Base-by-base conservation (phyloP, 2,113 vertebrate genomes). In the Fregata magnificens region DNA sequence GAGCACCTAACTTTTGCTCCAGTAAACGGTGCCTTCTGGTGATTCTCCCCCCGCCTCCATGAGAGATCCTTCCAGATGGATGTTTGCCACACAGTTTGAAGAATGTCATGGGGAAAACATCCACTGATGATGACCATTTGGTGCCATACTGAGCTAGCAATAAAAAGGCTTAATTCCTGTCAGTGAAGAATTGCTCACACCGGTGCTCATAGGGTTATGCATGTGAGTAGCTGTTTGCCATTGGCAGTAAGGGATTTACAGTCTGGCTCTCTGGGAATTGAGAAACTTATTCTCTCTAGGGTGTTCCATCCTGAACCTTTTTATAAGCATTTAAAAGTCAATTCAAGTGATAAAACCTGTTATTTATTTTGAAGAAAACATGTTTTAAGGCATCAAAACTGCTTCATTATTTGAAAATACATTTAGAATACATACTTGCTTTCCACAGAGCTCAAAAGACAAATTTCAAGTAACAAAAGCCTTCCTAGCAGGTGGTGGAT, bases 381-480 rank as follows among this genome's bases (percentile, higher is more conserved):
- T 88, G 73, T 94, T 96, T 97, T 97, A 95, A 95, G 58, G 58
- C 77, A 91, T 95, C 86, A 97, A 69, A 94, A 95, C 56, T 9
- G 28, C 77, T 94, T 91, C 70, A 94, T 95, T 97, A 95, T 97
- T 95, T 97, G 94, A 85, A 96, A 96, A 95, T 95, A 69, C 44
- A 50, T 95, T 97, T 94, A 87, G 77, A 92, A 87, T 84, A 76
- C 17, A n/a, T 65, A 56, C 61, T 87, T 76, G 42, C 61, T 91
- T 95, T 91, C 70, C 81, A 87, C 47, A 80, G 80, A 95, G 58
- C 62, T 91, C n/a, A 50, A 76, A 96, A 95, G 83, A 96, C 73
- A 95, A 95, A 93, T 95, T 94, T 89, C 66, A 91, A 95, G 91
- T 76, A 95, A 95, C 94, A 97, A 96, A 97, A 97, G 81, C 66